Base-by-base conservation (phyloP, 2,888 invertebrate genomes). In the Alitta virens region DNA sequence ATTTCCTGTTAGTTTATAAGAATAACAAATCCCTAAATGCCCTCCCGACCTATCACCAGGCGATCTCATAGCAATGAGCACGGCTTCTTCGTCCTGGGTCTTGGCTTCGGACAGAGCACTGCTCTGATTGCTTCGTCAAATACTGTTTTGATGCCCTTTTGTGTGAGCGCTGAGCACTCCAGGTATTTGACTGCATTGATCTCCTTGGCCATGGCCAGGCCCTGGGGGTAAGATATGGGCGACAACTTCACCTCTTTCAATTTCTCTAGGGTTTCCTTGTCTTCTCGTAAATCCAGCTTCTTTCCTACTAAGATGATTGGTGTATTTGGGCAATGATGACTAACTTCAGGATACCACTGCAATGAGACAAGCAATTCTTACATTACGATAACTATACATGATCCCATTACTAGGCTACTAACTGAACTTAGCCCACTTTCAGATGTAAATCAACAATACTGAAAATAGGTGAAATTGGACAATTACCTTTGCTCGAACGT, bases 311-410 rank as follows among this genome's bases (percentile, higher is more conserved):
- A 86, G 79, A 99, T 98, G 76, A 99, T 99, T 63, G 99, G 99
- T 69, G 99, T 99, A 74, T 91, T 91, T n/a, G 98, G 98, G 85
- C 99, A 98, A 84, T 99, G 99, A 85, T 99, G 99, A 84, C 95
- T 90, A 60, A 99, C 98, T 85, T 99, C 99, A 3, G 99, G 98
- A 85, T 92, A 98, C 99, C 99, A 99, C 90, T 91, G 84, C 14
- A 56, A 33, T 33, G 12, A 33, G 5, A 33, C 33, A 33, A 33
- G 12, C 33, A 33, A 33, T 12, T 12, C 5, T 33, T 33, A 33
- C 5, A 7, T 33, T 33, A 7, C 33, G 12, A 33, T 33, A 33
- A 33, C 33, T 33, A 33, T 7, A 5, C 5, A 33, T 33, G 33
- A 33, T 12, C 12, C 7, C 33, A 33, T 33, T 33, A 12, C 33